These are phyloP conservation scores for Equus przewalskii DNA, from an alignment of 2,113 vertebrate genomes.

Conservation along the genomic window DNA sequence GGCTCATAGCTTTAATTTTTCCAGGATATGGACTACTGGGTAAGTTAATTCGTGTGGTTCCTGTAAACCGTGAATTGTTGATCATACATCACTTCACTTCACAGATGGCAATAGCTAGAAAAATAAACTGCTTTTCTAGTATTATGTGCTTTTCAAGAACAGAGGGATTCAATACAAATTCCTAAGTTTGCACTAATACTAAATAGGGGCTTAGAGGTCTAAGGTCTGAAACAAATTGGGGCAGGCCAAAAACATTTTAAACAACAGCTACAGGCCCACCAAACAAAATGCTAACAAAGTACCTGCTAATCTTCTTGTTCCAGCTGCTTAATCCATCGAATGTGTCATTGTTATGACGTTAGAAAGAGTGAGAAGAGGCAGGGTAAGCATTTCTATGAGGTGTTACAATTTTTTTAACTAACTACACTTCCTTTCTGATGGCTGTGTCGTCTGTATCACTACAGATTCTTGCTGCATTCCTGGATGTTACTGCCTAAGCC, in stretches of 20 bases:
- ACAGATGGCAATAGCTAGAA: neutral
- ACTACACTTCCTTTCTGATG: conserved; percentile 34
- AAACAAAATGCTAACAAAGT: neutral
- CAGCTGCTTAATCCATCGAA: neutral
- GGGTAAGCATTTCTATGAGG: conserved; percentile 41
- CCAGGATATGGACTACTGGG: neutral
- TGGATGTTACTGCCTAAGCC: conserved; percentile 6
- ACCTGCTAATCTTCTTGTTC: neutral
- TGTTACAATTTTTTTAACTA: conserved; percentile 68
- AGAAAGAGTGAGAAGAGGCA: conserved; percentile 5
- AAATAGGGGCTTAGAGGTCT: neutral
- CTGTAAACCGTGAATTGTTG: neutral
- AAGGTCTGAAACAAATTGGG: neutral
- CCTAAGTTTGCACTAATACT: neutral
- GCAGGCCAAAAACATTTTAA: neutral
- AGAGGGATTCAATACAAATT: neutral
- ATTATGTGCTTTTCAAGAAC: neutral
- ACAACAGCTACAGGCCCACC: neutral
- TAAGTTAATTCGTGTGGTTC: neutral
- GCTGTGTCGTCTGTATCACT: neutral
- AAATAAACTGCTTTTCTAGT: neutral
- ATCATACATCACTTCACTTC: neutral
- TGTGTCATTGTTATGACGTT: neutral
- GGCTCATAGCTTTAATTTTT: neutral
- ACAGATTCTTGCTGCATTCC: neutral